Conservation (phyloP, 2,113 vertebrate genomes). For the Deroptyus accipitrinus region DNA sequence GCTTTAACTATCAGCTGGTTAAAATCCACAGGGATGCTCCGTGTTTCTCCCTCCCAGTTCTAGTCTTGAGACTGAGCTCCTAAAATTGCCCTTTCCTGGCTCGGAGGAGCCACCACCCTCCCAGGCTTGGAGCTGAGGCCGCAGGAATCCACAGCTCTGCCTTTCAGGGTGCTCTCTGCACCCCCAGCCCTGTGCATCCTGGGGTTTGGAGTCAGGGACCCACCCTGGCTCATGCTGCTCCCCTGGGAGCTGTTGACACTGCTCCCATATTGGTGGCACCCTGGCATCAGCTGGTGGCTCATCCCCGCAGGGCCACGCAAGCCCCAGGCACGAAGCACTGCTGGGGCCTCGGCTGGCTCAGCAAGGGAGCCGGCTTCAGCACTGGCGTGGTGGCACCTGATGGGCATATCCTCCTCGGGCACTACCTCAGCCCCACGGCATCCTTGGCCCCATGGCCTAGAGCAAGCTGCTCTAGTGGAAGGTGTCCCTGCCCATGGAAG, state of each 20-base stretch:
- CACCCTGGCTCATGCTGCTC: neutral
- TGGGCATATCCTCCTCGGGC: neutral
- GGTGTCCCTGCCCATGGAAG: neutral
- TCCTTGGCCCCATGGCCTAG: neutral
- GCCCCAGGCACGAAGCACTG: neutral
- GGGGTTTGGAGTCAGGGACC: neutral
- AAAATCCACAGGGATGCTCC: neutral
- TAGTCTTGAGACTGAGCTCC: neutral
- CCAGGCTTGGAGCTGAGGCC: neutral
- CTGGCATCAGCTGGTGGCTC: neutral
- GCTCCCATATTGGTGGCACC: neutral
- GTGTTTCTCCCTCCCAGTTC: neutral
- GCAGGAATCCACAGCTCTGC: neutral
- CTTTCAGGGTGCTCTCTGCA: neutral
- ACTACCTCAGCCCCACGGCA: accelerated
- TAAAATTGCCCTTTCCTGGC: neutral
- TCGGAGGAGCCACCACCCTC: neutral
- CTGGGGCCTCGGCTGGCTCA: neutral
- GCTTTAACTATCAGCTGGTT: neutral
- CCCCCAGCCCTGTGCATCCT: neutral
- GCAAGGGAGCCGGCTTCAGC: neutral
- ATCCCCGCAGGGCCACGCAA: neutral
- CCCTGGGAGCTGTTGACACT: too few relatives aligned
- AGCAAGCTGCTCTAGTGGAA: neutral
- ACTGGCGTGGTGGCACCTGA: neutral